Base-by-base conservation (phyloP, 2,113 vertebrate genomes). In the Gambusia affinis region DNA sequence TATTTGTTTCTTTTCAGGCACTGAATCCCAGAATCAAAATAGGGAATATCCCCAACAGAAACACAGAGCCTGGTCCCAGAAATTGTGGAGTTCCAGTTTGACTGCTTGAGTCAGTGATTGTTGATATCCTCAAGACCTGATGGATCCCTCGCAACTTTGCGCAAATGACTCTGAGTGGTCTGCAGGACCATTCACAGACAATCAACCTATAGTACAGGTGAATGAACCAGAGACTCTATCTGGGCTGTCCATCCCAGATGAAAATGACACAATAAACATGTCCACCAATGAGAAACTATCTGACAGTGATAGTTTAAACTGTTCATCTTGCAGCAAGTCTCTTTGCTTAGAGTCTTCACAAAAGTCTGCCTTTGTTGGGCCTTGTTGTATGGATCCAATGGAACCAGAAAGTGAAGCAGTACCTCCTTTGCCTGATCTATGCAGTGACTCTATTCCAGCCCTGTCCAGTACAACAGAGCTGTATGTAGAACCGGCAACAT, bases 1-100 rank as follows among this genome's bases (percentile, higher is more conserved):
- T 4, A 17, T 74, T 11, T 65, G 66, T 81, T 22, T 30, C n/a
- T 84, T 80, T 85, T 57, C 79, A 91, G 89, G 73, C 10, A 42
- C 24, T 31, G 37, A 69, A 54, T 67, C 3, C 64, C 37, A 63
- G 66, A 67, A 28, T n/a, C 27, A 15, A 60, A 39, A 35, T 39
- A 35, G 64, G 54, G 60, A 85, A 87, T 83, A 70, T 69, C 65
- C 54, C 30, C 42, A 60, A 70, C 15, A n/a, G 35, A 27, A 30
- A 35, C 24, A 67, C 67, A 68, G 67, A 79, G 61, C 12, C 28
- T 65, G 1, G 6, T 30, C 51, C 19, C 29, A 72, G 77, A 72
- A 24, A 24, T 27, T 42, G 37, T 39, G 27, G 44, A 74, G 71
- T 65, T 51, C 22, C 29, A 37, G 66, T 64, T 67, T 65, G 70